Base-by-base conservation (phyloP, 2,113 vertebrate genomes). In the Rhadina sibilatrix region DNA sequence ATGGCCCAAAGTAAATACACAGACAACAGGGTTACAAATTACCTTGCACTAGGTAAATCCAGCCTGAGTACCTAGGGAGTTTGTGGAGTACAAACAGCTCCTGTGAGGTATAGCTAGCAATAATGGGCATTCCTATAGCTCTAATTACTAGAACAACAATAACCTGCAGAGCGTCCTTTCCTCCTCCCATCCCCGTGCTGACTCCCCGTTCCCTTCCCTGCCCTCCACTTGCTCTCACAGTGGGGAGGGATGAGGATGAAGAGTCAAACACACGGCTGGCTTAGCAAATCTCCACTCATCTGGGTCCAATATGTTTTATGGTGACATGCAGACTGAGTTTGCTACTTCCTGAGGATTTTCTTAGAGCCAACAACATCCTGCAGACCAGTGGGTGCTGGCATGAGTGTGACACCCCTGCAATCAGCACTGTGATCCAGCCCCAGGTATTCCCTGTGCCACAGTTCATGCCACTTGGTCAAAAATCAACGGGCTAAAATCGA, bases 141-240 rank as follows among this genome's bases (percentile, higher is more conserved):
- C 87, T 94, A 94, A 93, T 93, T 93, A n/a, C 82, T 63, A 30
- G 75, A 83, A 93, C 66, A 95, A 90, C 54, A 94, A 90, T 46
- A 88, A 94, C 82, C 70, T 80, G 66, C 54, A 80, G 78, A 83
- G 46, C 0, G 0, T 69, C 6, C 71, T 53, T 47, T 76, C 83
- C 85, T 72, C 1, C 1, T 79, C 81, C 49, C 9, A 1, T 56
- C 81, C 25, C 53, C 20, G 57, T 11, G 25, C 84, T 12, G 37
- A 27, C 46, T 92, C 47, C 65, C 35, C 56, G 8, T 57, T 89
- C 57, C 33, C 11, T 74, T 65, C 70, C 35, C 33, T 94, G 95
- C 91, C 91, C 91, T 96, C 91, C 91, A 72, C 94, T 97, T 95
- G 94, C 92, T 94, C 83, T 95, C 68, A 1, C 91, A 91, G 90